Evolutionary conservation across 2,888 invertebrate genomes (phyloP).

Genomic region (Phalera bucephala): DNA sequence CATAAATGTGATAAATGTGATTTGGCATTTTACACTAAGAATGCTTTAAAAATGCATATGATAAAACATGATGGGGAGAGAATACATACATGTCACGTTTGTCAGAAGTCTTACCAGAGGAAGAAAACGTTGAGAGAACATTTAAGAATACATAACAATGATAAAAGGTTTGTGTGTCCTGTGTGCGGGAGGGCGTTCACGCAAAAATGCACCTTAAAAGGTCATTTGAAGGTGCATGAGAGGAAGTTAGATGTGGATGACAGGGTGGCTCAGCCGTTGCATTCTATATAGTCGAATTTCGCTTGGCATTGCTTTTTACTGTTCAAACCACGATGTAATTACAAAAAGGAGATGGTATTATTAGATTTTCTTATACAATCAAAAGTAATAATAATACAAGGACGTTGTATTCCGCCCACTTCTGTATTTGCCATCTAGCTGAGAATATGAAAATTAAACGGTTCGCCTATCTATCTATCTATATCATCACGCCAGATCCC

Average conservation of each 20-base stretch:
- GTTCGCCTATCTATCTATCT: too few species aligned
- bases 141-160: conserved; percentile 72
- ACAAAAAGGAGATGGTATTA: too few species aligned
- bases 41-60: conserved; percentile 82
- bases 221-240: conserved; percentile 71
- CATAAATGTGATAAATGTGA: conserved; percentile 79
- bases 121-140: conserved; percentile 72
- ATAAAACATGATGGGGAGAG: conserved; percentile 80
- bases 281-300: conserved; percentile 53
- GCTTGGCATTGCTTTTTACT: too few species aligned
- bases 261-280: conserved; percentile 39
- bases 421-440: too few species aligned
- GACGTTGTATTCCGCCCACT: too few species aligned
- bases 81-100: conserved; percentile 76
- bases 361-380: too few species aligned
- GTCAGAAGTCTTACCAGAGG: conserved; percentile 75
- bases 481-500: too few species aligned
- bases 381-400: too few species aligned
- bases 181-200: conserved; percentile 74
- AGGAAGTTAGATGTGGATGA: conserved; percentile 58
- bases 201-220: conserved; percentile 73
- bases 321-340: too few species aligned
- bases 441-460: too few species aligned
- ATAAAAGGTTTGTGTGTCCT: conserved; percentile 70
- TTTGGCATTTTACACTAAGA: conserved; percentile 78